Percentiles rank a stretch among this genome's conserved stretches.
These are phyloP conservation scores for Takifugu rubripes DNA, from an alignment of 2,797 vertebrate species.

Conservation along the genomic window DNA sequence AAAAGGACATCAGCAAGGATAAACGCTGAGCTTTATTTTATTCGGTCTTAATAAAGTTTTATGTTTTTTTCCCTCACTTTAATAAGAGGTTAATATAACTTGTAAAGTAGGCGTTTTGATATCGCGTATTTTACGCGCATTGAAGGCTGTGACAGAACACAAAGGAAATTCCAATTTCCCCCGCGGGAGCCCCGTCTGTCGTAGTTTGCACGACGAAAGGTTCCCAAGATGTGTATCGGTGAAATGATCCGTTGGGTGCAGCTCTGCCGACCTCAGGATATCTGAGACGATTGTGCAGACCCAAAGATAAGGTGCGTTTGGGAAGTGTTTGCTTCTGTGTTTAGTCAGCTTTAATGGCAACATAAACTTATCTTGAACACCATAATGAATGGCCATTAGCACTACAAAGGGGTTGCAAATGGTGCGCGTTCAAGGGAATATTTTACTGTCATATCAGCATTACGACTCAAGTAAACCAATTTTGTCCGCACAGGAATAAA, in stretches of 20 bases:
- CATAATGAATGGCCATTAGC: conserved; percentile 77
- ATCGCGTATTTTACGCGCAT: not conserved
- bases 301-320: conserved; percentile 71
- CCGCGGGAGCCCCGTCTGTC: conserved; percentile 41
- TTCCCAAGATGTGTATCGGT: conserved; percentile 76
- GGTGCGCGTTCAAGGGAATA: conserved; percentile 75
- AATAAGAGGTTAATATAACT: conserved; percentile 31
- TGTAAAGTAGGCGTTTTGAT: conserved; percentile 16
- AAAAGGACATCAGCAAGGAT: conserved; percentile 19
- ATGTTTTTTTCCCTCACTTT: conserved; percentile 2
- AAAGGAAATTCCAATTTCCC: conserved; percentile 58
- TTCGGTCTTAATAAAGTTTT: conserved; percentile 4
- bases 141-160: conserved; percentile 43
- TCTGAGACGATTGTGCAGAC: conserved; percentile 55
- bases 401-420: conserved; percentile 71
- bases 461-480: conserved; percentile 78
- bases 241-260: conserved; percentile 53
- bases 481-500: conserved; percentile 81
- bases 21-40: not conserved
- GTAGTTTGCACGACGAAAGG: conserved; percentile 51
- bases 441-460: conserved; percentile 79
- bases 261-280: conserved; percentile 38
- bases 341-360: conserved; percentile 69
- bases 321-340: conserved; percentile 79
- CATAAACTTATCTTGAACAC: conserved; percentile 75